Conservation (phyloP, 2,888 invertebrate species). For the Dusona sp. region DNA sequence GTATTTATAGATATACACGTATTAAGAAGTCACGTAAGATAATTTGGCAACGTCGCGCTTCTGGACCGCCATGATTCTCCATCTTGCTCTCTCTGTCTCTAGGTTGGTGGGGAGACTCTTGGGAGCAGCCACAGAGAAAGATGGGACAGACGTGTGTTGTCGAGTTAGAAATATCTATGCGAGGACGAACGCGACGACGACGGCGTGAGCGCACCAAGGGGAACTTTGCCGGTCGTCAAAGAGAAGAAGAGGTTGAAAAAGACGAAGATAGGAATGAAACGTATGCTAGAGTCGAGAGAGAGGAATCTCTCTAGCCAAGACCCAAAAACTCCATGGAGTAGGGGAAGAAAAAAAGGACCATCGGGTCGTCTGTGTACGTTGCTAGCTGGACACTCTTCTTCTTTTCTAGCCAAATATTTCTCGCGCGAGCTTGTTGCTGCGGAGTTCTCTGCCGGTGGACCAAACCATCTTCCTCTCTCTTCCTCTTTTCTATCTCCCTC, state of each 20-base stretch:
- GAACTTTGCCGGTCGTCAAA: slow-evolving; percentile 43
- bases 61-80: slow-evolving; percentile 72
- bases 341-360: slow-evolving; percentile 58
- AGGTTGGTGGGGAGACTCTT: slow-evolving; percentile 51
- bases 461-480: slow-evolving; percentile 59
- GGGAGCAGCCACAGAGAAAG: slow-evolving; percentile 56
- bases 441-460: slow-evolving; percentile 38
- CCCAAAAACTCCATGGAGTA: slow-evolving; percentile 58
- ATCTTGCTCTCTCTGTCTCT: slow-evolving; percentile 47
- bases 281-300: slow-evolving; percentile 62
- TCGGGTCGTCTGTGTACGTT: slow-evolving; percentile 64
- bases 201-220: slow-evolving; percentile 52
- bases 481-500: slow-evolving; percentile 43
- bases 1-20: slow-evolving; percentile 31
- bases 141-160: slow-evolving; percentile 58
- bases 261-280: slow-evolving; percentile 58
- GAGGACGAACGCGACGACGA: slow-evolving; percentile 44
- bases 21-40: slow-evolving; percentile 79
- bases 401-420: slow-evolving; percentile 68
- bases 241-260: slow-evolving; percentile 31
- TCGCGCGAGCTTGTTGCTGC: slow-evolving; percentile 53
- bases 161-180: slow-evolving; percentile 71
- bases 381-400: slow-evolving; percentile 61
- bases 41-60: slow-evolving; percentile 83
- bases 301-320: slow-evolving; percentile 37